phyloP scores from a whole-genome alignment of 2,888 invertebrate genomes.

The Protonemura montana region DNA sequence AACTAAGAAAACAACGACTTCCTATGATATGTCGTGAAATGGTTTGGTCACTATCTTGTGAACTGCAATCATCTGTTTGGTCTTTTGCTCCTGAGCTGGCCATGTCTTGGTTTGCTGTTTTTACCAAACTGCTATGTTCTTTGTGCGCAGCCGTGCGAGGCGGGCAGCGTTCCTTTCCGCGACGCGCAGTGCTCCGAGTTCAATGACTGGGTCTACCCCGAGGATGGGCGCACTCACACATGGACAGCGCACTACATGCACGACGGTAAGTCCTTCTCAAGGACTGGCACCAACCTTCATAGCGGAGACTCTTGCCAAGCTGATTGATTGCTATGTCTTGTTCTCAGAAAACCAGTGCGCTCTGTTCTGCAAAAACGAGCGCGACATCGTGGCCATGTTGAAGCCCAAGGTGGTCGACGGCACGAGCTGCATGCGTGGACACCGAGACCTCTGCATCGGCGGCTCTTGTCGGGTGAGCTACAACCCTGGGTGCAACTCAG shows the following conservation, averaged over 20 bases:
- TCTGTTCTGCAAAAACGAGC: slow-evolving; percentile 57
- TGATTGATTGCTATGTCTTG: too few relatives aligned
- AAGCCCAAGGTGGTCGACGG: slow-evolving; percentile 64
- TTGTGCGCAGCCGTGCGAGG: slow-evolving; percentile 59
- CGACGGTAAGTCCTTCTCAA: slow-evolving; percentile 53
- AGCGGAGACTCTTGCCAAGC: too few relatives aligned
- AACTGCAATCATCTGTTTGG: too few relatives aligned
- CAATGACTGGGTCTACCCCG: slow-evolving; percentile 61
- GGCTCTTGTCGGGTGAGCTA: slow-evolving; percentile 61
- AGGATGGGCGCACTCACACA: slow-evolving; percentile 61
- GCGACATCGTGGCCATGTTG: slow-evolving; percentile 56
- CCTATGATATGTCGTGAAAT: too few relatives aligned
- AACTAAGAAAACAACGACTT: too few relatives aligned
- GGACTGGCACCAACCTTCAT: too few relatives aligned
- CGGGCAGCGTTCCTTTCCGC: slow-evolving; percentile 60
- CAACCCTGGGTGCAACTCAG: slow-evolving; percentile 3
- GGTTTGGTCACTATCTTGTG: too few relatives aligned
- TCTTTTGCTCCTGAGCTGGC: too few relatives aligned
- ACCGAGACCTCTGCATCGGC: slow-evolving; percentile 64
- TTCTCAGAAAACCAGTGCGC: slow-evolving; percentile 56
- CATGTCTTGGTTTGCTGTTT: too few relatives aligned
- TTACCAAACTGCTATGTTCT: too few relatives aligned
- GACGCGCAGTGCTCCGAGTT: slow-evolving; percentile 63
- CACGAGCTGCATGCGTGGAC: slow-evolving; percentile 63
- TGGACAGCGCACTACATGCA: slow-evolving; percentile 62